These are phyloP conservation scores for Prunella strophiata DNA, from an alignment of 2,797 vertebrate species.

Conservation along the genomic window DNA sequence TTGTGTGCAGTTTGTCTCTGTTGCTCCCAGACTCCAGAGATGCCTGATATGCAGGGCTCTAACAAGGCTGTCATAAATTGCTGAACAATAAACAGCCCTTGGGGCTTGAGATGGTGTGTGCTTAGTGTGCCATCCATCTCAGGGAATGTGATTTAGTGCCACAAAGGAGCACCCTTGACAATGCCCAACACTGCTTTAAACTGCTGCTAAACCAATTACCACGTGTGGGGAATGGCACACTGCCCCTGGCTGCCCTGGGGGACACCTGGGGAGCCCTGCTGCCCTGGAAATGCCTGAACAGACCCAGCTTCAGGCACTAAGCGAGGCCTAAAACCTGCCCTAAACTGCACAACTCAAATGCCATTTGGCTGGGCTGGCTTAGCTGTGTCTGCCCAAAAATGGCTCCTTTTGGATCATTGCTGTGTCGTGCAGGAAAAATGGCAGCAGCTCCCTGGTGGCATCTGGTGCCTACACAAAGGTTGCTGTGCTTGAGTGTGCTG, in stretches of 20 bases:
- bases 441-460: background rate
- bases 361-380: constrained; percentile 1
- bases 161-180: constrained; percentile 71
- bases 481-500: background rate
- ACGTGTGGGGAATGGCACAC: background rate
- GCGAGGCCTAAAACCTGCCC: background rate
- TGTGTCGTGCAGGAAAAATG: background rate
- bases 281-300: constrained; percentile 29
- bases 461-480: background rate
- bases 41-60: constrained; percentile 68
- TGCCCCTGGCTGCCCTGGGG: constrained; percentile 37
- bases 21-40: constrained; percentile 73
- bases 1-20: constrained; percentile 76
- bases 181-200: constrained; percentile 76
- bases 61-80: constrained; percentile 78
- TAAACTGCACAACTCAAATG: background rate
- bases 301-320: constrained; percentile 28
- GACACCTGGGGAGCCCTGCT: constrained; percentile 13
- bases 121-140: constrained; percentile 75
- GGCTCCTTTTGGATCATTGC: background rate
- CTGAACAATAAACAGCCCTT: constrained; percentile 75
- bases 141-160: constrained; percentile 76
- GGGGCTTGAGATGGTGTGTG: constrained; percentile 75
- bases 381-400: background rate
- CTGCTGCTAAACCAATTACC: constrained; percentile 81